Base-by-base conservation (phyloP, 2,113 vertebrate species). In the Neolamprologus cancellatus region DNA sequence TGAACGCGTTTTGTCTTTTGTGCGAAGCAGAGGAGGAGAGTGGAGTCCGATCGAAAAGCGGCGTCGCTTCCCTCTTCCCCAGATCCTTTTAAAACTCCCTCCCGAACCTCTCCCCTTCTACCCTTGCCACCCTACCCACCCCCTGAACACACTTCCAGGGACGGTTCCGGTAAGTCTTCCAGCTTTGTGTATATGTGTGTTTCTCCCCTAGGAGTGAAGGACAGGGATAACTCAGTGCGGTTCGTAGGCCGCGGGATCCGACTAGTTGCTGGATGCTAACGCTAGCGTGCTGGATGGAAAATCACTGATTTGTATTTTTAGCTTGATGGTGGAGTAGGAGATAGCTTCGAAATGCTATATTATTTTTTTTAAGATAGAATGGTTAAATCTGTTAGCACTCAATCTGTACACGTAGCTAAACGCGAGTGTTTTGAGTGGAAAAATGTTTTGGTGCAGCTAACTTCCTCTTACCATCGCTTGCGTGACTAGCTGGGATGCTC, bases 41-140 rank as follows among this genome's bases (percentile, higher is more conserved):
- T 96, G 95, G 95, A 96, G 95, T 95, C 93, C 86, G 91, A 96
- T 94, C 95, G 87, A 93, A 78, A 71, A 92, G 91, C 91, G 91
- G 94, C 59, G 93, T 94, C 94, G 93, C 93, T 95, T 96, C 96
- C 96, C 96, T 96, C 92, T 95, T 96, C 96, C 96, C 96, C 96
- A 94, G 93, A 90, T 96, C 95, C 96, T 96, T 85, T 95, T 82
- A 93, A 94, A 96, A 96, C 89, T 95, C 95, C 96, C 96, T 95
- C 95, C 96, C 96, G 94, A 95, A 96, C 95, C 96, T 96, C 92
- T 95, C 95, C 96, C 96, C 96, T 95, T 96, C 90, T 59, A 95
- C 96, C 96, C 96, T 94, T 90, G 91, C 69, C 93, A 95, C 94
- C 96, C 95, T 95, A 94, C 95, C 95, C 95, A 94, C 85, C 95